Evolutionary conservation across 2,797 vertebrate genomes (phyloP), one percentile per base, ranked within the genome.

Genomic region (Notolabrus celidotus): DNA sequence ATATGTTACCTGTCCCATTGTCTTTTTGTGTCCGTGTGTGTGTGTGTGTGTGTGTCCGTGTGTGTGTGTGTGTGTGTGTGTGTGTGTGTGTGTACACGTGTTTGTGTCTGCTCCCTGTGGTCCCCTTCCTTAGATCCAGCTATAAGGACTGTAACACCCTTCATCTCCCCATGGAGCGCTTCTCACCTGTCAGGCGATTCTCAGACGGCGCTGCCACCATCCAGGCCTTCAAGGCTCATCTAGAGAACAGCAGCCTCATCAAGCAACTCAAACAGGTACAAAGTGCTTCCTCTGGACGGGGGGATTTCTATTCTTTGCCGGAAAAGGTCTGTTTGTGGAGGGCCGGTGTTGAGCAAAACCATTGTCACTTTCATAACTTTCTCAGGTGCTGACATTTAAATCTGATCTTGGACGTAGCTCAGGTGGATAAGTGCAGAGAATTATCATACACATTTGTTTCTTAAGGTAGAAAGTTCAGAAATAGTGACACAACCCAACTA

Each of bases 131-230:
- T 92, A 99, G 98, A 92, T 97, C 97, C 53, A 94, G 96, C 90
- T 99, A 99, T 91, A 99, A 99, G 93, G 98, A 99, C 92, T 97
- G 96, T 69, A 99, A 99, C 84, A 99, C 97, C 15, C 95, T 99
- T 91, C 97, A 99, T 86, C 96, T 99, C 78, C 98, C 98, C 67
- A 97, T 98, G 75, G 98, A 99, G 89, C 96, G 98, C 70, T 99
- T 99, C 93, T 99, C 98, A 56, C 98, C 98, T 0, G 98, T 99
- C 33, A 95, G 98, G 46, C 96, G 98, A 39, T 99, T 99, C 91
- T 99, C 98, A 0, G 98, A 99, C 0, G 98, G 98, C 27, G 97
- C 97, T 3, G 94, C 98, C 80, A 97, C 96, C 88, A 98, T 99
- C 88, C 98, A 98, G 91, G 98, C 98, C 59, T 99, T 99, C 92